Base-by-base conservation (phyloP, 2,888 invertebrate genomes). In the Venustoraphidia nigricollis region DNA sequence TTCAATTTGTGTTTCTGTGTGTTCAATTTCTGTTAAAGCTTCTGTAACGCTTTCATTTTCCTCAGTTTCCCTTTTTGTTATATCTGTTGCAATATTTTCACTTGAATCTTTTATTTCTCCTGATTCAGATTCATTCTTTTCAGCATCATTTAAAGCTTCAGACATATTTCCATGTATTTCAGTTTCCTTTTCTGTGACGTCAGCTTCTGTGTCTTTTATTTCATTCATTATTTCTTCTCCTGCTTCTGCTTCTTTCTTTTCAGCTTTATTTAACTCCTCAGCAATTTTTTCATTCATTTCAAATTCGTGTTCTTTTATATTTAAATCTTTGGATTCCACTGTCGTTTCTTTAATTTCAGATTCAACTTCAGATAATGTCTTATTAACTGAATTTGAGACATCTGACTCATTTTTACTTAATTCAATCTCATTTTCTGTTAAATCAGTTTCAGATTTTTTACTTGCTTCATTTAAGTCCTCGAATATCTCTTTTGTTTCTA, bases 81-180 rank as follows among this genome's bases (percentile, higher is more conserved):
- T 14, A 44, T 34, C 17, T 17, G 17, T 11, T 39, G 9, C 11
- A 39, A 14, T 39, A 39, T 11, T 14, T 39, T 39, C n/a, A 39
- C 40, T 39, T 39, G 9, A 9, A 9, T 39, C 13, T 39, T 14
- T 39, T 9, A 39, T 39, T 39, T n/a, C 40, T 10, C 17, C 40
- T 39, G 11, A 9, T 39, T 39, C 40, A 9, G 9, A n/a, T 14
- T 39, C 40, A 45, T 46, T 44, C 44, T 51, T 34, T 50, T 44
- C 36, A 40, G 43, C 44, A 36, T 42, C 17, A 13, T 34, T 35
- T 46, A 42, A 44, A 39, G 10, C 14, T 45, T 9, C 41, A 53
- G 39, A 54, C 6, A 53, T 46, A 35, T 50, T 53, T 49, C 55
- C 55, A 45, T 39, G 39, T 13, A 39, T 39, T 14, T 42, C 42